Conservation (phyloP, 2,113 vertebrate species). For the Anoura caudifer region DNA sequence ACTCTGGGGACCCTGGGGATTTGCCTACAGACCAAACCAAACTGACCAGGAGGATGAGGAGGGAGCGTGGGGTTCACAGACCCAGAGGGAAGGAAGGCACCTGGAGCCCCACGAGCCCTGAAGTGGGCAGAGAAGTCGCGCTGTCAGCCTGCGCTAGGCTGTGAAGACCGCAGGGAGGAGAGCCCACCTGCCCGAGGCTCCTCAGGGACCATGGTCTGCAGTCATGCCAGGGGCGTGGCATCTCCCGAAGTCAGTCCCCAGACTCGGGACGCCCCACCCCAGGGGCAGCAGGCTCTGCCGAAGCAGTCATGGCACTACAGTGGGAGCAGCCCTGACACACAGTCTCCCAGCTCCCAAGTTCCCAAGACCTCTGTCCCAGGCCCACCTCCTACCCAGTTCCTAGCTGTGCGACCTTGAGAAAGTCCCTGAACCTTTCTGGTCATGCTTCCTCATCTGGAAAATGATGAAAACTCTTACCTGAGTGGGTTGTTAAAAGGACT, state of each 20-base stretch:
- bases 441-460: slow-evolving; percentile 24
- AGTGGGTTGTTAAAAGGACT: slow-evolving; percentile 46
- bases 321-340: background rate
- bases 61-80: background rate
- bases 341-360: background rate
- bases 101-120: background rate
- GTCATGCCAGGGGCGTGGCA: background rate
- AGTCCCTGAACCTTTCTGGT: background rate
- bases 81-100: background rate
- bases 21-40: background rate
- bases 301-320: background rate
- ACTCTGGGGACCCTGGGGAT: background rate
- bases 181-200: background rate
- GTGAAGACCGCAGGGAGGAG: background rate
- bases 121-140: background rate
- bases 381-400: background rate
- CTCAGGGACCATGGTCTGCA: background rate
- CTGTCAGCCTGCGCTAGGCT: background rate
- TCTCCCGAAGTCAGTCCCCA: background rate
- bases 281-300: background rate
- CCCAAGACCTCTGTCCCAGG: background rate
- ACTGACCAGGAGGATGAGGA: background rate
- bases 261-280: background rate
- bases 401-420: background rate
- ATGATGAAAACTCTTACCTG: slow-evolving; percentile 25